Conservation (phyloP, 2,888 invertebrate species). For the Mesorhabditis belari region DNA sequence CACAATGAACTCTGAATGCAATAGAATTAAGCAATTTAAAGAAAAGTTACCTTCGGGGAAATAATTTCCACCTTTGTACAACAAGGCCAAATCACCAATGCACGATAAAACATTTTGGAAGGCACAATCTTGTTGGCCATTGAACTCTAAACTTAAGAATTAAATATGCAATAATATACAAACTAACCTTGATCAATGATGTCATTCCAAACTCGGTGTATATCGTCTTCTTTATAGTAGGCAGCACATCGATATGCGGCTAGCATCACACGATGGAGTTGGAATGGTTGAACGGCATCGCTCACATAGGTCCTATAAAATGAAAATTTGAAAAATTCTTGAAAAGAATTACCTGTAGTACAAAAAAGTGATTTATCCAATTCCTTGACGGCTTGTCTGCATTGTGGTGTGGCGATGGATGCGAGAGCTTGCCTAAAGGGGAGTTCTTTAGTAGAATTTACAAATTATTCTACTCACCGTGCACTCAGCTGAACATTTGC, state of each 20-base stretch:
- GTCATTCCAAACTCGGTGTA: slow-evolving; percentile 84
- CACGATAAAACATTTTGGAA: slow-evolving; percentile 8
- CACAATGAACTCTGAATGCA: slow-evolving; percentile 30
- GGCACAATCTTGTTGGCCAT: neutral
- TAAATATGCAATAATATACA: neutral
- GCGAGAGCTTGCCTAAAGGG: slow-evolving; percentile 11
- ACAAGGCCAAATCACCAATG: slow-evolving; percentile 13
- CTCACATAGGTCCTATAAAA: slow-evolving; percentile 1
- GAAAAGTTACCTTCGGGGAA: slow-evolving; percentile 18
- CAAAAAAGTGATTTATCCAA: slow-evolving; percentile 21
- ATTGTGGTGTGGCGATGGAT: slow-evolving; percentile 14
- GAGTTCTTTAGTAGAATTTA: neutral
- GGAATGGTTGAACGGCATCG: slow-evolving; percentile 18
- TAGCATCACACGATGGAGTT: slow-evolving; percentile 71
- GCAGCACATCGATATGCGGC: slow-evolving; percentile 90
- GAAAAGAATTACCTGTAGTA: too few relatives aligned
- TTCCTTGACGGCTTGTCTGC: slow-evolving; percentile 7
- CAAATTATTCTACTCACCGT: slow-evolving; percentile 15
- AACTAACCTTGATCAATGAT: slow-evolving; percentile 61
- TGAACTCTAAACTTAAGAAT: slow-evolving; percentile 2
- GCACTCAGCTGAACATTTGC: slow-evolving; percentile 65
- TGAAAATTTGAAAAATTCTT: neutral
- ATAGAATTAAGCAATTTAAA: neutral
- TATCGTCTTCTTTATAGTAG: slow-evolving; percentile 76
- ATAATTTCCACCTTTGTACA: slow-evolving; percentile 26